Evolutionary conservation across 2,888 invertebrate species (phyloP).

Genomic region (Melitaea athalia): DNA sequence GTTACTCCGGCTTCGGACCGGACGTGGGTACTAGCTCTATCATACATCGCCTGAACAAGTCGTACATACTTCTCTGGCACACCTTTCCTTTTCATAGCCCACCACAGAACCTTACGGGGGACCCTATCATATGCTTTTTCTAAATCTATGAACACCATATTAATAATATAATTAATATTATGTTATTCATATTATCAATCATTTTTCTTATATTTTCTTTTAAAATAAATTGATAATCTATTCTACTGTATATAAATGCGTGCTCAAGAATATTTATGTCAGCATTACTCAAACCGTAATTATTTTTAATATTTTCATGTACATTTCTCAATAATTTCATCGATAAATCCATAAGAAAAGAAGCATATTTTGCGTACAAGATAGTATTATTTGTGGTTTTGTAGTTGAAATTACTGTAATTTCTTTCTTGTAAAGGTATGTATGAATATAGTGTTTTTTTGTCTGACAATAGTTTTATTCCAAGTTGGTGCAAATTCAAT

Average conservation of each 20-base stretch:
- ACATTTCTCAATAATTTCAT: conserved; percentile 43
- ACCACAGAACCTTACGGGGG: no score
- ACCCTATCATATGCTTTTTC: no score
- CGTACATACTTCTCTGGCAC: no score
- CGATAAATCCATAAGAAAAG: conserved; percentile 43
- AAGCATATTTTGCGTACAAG: conserved; percentile 19
- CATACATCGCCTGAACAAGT: no score
- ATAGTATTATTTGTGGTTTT: background rate
- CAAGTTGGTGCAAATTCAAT: conserved; percentile 23
- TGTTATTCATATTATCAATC: conserved; percentile 40
- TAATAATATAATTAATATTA: no score
- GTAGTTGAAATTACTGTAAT: background rate
- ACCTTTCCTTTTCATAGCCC: no score
- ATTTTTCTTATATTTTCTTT: conserved; percentile 47
- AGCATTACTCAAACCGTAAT: conserved; percentile 44
- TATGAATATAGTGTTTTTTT: background rate
- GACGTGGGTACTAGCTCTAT: no score
- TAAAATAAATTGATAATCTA: conserved; percentile 47
- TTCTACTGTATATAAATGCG: conserved; percentile 43
- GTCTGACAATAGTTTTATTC: conserved; percentile 17
- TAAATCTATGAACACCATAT: no score
- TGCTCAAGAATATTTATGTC: conserved; percentile 44
- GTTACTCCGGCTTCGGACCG: no score
- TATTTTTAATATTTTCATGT: conserved; percentile 46
- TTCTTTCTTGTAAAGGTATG: background rate